Percentiles rank a stretch among this genome's conserved stretches.
Evolutionary conservation across 2,113 vertebrate species (phyloP).

Genomic region (Baryphthengus martii): DNA sequence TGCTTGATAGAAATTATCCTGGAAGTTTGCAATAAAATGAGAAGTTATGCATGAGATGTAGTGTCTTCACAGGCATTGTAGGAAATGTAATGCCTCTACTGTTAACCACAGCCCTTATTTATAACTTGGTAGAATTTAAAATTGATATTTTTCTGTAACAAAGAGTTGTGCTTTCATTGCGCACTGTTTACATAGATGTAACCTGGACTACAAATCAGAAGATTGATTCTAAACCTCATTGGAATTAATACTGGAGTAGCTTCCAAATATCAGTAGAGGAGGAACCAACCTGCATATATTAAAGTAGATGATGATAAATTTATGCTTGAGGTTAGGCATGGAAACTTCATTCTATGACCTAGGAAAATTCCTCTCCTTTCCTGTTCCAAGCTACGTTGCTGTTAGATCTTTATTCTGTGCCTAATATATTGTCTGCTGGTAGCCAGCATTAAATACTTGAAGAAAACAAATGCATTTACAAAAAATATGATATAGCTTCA

Average conservation of each 20-base stretch:
- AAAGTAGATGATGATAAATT: neutral
- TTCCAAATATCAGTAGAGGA: neutral
- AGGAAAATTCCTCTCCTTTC: neutral
- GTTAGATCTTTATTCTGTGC: neutral
- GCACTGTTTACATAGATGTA: neutral
- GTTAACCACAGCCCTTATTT: neutral
- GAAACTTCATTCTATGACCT: neutral
- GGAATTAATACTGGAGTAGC: neutral
- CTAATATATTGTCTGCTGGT: neutral
- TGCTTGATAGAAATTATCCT: neutral
- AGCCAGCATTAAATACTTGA: neutral
- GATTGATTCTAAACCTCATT: neutral
- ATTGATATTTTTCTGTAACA: neutral
- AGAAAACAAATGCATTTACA: neutral
- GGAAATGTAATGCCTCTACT: neutral
- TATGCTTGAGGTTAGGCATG: neutral
- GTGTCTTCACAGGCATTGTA: neutral
- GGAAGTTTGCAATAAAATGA: neutral
- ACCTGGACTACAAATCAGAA: neutral
- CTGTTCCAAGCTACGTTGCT: neutral
- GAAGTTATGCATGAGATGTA: neutral
- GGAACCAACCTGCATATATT: neutral
- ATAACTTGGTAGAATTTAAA: neutral
- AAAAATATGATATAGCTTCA: neutral
- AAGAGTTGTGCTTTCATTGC: neutral